phyloP scores from a whole-genome alignment of 2,797 vertebrate species.

The Otolemur crassicaudatus region DNA sequence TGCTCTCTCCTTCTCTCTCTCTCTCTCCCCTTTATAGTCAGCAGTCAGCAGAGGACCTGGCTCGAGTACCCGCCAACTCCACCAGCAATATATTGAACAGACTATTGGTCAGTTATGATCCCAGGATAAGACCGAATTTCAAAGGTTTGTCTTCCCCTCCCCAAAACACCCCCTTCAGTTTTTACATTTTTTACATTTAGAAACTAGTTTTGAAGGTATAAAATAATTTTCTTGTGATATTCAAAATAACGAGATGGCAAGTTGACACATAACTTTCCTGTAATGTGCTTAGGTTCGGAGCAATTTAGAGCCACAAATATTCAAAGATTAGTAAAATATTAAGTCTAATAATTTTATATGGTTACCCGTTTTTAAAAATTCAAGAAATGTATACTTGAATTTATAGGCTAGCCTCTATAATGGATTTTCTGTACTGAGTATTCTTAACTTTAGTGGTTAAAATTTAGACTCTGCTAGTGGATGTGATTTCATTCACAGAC shows the following conservation, averaged over 20 bases:
- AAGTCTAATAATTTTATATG: background rate
- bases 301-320: background rate
- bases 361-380: background rate
- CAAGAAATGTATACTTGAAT: background rate
- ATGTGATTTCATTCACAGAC: slow-evolving; percentile 45
- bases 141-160: slow-evolving; percentile 91
- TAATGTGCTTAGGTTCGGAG: background rate
- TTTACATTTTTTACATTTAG: slow-evolving; percentile 17
- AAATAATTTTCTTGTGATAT: background rate
- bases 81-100: slow-evolving; percentile 99
- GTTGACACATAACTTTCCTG: background rate
- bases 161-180: background rate
- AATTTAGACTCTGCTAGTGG: background rate
- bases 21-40: slow-evolving; percentile 87
- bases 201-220: background rate
- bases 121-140: slow-evolving; percentile 99
- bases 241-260: background rate
- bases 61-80: slow-evolving; percentile 95
- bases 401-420: background rate
- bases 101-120: slow-evolving; percentile 96
- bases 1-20: no score
- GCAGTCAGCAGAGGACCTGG: slow-evolving; percentile 96
- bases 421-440: background rate
- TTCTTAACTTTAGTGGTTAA: slow-evolving; percentile 21
- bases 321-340: slow-evolving; percentile 33